These are phyloP conservation scores for Antennarius maculatus DNA, from an alignment of 2,797 vertebrate species.

Conservation along the genomic window DNA sequence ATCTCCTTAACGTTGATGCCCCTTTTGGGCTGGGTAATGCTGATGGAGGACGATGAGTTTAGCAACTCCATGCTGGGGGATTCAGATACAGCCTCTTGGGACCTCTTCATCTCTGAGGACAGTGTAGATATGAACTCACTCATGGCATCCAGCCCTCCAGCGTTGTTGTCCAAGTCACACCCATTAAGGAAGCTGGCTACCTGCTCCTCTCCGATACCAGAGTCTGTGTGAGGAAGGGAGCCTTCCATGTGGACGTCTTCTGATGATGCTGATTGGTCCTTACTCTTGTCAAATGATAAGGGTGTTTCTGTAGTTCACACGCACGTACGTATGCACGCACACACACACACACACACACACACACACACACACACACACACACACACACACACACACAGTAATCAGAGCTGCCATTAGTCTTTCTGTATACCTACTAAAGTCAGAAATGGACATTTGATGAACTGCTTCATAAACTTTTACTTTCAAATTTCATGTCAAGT, in stretches of 20 bases:
- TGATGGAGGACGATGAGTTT: constrained; percentile 86
- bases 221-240: constrained; percentile 89
- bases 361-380: too few relatives aligned
- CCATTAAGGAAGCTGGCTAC: constrained; percentile 87
- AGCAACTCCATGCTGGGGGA: constrained; percentile 79
- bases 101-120: constrained; percentile 89
- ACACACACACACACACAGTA: neutral
- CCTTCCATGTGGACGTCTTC: constrained; percentile 83
- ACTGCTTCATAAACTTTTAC: neutral
- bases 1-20: constrained; percentile 97
- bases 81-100: constrained; percentile 87
- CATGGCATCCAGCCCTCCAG: constrained; percentile 80
- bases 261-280: constrained; percentile 76
- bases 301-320: constrained; percentile 83
- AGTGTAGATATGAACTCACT: constrained; percentile 87
- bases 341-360: neutral
- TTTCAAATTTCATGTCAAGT: constrained; percentile 9
- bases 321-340: neutral
- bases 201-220: constrained; percentile 90
- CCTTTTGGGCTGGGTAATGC: constrained; percentile 88
- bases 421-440: too few relatives aligned
- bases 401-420: neutral
- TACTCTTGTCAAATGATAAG: constrained; percentile 81
- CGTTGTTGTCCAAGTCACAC: constrained; percentile 81
- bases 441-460: too few relatives aligned